phyloP scores from a whole-genome alignment of 2,888 invertebrate species.

The Lycocerus yunnanus region DNA sequence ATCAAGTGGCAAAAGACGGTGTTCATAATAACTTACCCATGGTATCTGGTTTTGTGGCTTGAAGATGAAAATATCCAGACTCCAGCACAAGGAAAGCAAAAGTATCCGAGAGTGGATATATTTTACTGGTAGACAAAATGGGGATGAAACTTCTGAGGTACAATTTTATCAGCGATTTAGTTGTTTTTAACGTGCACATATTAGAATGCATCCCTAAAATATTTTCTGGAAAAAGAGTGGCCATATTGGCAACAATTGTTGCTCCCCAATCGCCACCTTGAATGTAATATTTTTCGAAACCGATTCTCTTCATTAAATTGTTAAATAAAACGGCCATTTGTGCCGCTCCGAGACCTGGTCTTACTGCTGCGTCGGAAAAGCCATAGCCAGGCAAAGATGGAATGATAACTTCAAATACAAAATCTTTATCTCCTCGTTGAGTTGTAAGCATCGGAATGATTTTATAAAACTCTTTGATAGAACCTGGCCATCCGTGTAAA shows the following conservation, averaged over 20 bases:
- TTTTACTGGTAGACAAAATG: slow-evolving; percentile 48
- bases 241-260: slow-evolving; percentile 63
- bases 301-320: slow-evolving; percentile 71
- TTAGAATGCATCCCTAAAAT: slow-evolving; percentile 59
- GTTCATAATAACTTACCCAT: slow-evolving; percentile 61
- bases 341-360: slow-evolving; percentile 56
- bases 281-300: slow-evolving; percentile 66
- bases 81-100: slow-evolving; percentile 58
- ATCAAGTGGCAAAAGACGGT: not conserved
- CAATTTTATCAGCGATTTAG: slow-evolving; percentile 22
- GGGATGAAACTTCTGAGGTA: slow-evolving; percentile 29
- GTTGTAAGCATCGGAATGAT: slow-evolving; percentile 69
- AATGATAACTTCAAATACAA: slow-evolving; percentile 69
- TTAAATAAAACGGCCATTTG: slow-evolving; percentile 61
- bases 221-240: slow-evolving; percentile 65
- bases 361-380: slow-evolving; percentile 61
- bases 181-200: slow-evolving; percentile 34
- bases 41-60: slow-evolving; percentile 89
- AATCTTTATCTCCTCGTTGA: slow-evolving; percentile 58
- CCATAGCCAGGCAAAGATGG: slow-evolving; percentile 61
- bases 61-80: slow-evolving; percentile 73
- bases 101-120: slow-evolving; percentile 58
- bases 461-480: slow-evolving; percentile 80
- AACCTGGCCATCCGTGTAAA: slow-evolving; percentile 91
- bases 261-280: slow-evolving; percentile 87